A percentile compares a stretch with the other conserved stretches of the same genome.
phyloP scores from a whole-genome alignment of 2,797 vertebrate species.

The Halcyon badia region DNA sequence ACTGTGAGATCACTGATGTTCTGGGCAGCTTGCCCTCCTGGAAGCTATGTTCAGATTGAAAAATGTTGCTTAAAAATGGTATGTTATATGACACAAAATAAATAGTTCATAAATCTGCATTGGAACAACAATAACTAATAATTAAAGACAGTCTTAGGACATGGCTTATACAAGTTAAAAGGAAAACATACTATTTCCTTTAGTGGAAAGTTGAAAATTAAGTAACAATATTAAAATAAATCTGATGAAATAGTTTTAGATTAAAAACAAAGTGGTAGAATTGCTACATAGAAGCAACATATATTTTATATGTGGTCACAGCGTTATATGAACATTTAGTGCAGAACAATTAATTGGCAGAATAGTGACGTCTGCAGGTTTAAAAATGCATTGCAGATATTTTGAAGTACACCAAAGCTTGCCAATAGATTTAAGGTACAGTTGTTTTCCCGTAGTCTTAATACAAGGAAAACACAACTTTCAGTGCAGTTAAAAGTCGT shows the following conservation, averaged over 20 bases:
- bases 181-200: slow-evolving; percentile 48
- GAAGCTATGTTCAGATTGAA: slow-evolving; percentile 58
- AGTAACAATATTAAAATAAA: slow-evolving; percentile 59
- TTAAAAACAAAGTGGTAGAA: slow-evolving; percentile 40
- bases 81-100: slow-evolving; percentile 66
- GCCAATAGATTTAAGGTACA: background rate
- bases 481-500: background rate
- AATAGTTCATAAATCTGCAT: slow-evolving; percentile 79
- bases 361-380: slow-evolving; percentile 74
- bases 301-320: background rate
- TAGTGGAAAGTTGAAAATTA: slow-evolving; percentile 16
- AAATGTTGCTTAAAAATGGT: slow-evolving; percentile 64
- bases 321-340: fast-evolving
- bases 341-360: slow-evolving; percentile 27
- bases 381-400: background rate
- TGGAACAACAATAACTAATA: slow-evolving; percentile 76
- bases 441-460: background rate
- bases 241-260: slow-evolving; percentile 29
- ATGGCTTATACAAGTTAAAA: slow-evolving; percentile 25
- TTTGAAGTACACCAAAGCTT: background rate
- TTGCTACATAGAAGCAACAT: slow-evolving; percentile 48
- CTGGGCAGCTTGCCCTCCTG: slow-evolving; percentile 79
- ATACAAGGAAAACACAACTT: background rate
- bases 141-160: slow-evolving; percentile 73
- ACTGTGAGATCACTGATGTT: slow-evolving; percentile 81